phyloP scores from a whole-genome alignment of 2,888 invertebrate species.

The Pyrrhia umbra region DNA sequence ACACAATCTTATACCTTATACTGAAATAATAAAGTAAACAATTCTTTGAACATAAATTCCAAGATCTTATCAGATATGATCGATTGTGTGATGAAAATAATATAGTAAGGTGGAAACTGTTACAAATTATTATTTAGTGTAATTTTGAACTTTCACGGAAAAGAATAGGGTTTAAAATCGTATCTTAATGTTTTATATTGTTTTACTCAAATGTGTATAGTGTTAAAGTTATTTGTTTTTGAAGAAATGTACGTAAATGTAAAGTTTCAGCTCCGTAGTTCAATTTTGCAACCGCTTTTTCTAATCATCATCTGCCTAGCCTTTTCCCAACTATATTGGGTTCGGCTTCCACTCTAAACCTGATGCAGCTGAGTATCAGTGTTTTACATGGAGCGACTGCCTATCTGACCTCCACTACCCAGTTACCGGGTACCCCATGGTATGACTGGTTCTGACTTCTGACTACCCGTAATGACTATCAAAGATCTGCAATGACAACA shows the following conservation, averaged over 20 bases:
- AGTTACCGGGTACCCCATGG: too few relatives aligned
- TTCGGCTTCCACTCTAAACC: too few relatives aligned
- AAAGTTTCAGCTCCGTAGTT: not conserved
- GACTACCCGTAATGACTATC: too few relatives aligned
- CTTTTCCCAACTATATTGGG: too few relatives aligned
- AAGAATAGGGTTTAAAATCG: not conserved
- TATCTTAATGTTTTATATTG: not conserved
- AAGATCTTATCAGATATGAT: slow-evolving; percentile 62
- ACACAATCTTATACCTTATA: slow-evolving; percentile 4
- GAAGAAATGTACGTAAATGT: not conserved
- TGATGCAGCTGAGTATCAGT: too few relatives aligned
- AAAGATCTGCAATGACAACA: too few relatives aligned
- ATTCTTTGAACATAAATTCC: slow-evolving; percentile 6
- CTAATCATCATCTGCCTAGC: too few relatives aligned
- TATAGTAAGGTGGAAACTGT: slow-evolving; percentile 23
- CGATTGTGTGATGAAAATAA: slow-evolving; percentile 64
- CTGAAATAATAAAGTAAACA: not conserved
- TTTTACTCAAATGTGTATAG: not conserved
- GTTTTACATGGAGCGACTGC: too few relatives aligned
- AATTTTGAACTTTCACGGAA: slow-evolving; percentile 1
- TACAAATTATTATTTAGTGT: not conserved
- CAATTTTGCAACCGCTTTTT: too few relatives aligned
- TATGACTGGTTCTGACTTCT: too few relatives aligned
- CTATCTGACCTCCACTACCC: too few relatives aligned
- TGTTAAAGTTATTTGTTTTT: not conserved